Conservation (phyloP, 2,113 vertebrate genomes). For the Symphodus melops region DNA sequence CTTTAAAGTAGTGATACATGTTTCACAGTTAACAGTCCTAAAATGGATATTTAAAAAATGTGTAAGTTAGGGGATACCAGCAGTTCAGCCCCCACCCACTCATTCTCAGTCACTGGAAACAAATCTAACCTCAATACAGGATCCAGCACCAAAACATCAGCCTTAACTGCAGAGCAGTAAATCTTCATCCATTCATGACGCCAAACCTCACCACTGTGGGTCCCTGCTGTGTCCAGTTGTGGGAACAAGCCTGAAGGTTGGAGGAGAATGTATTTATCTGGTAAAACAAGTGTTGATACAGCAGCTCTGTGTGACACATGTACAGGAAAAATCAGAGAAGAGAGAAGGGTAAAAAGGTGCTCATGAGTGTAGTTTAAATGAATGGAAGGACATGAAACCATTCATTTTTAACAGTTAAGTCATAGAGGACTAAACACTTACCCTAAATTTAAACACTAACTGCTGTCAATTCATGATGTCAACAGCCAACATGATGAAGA, state of each 20-base stretch:
- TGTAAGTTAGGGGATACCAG: too few relatives aligned
- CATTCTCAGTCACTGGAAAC: constrained; percentile 35
- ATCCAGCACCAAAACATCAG: constrained; percentile 44
- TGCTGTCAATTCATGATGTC: not conserved
- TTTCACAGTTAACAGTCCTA: too few relatives aligned
- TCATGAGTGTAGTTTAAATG: constrained; percentile 10
- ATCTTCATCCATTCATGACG: constrained; percentile 37
- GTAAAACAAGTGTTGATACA: constrained; percentile 17
- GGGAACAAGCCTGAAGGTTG: constrained; percentile 38
- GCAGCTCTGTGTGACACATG: constrained; percentile 26
- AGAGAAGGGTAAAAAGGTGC: not conserved
- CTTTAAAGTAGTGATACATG: too few relatives aligned
- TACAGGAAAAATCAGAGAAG: constrained; percentile 4
- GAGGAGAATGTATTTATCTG: constrained; percentile 53
- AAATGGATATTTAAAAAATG: too few relatives aligned
- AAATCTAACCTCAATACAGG: constrained; percentile 27
- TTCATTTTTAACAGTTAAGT: not conserved
- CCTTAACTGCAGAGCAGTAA: constrained; percentile 44
- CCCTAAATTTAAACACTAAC: not conserved
- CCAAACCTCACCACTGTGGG: constrained; percentile 46
- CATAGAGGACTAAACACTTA: not conserved
- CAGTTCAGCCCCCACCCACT: not conserved
- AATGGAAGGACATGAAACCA: not conserved
- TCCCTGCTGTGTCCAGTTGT: constrained; percentile 31
- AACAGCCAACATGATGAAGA: not conserved